Evolutionary conservation across 2,888 invertebrate species (phyloP), one percentile per base, ranked within the genome.

Genomic region (Eupeodes latifasciatus): DNA sequence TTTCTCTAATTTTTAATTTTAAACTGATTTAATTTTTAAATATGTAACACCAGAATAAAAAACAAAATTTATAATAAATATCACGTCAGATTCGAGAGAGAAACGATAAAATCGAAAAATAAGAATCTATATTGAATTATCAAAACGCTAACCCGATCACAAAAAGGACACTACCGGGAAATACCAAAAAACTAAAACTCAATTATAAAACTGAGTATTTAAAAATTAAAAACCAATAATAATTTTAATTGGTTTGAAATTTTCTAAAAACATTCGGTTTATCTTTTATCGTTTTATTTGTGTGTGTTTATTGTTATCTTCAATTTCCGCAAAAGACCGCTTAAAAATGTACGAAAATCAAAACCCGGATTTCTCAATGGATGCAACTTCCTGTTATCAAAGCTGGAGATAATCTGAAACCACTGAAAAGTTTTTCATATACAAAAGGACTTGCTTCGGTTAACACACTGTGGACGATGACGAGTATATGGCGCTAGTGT

Each of bases 351-450:
- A 49, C 62, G 74, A 69, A 77, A 67, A 51, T 53, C 34, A 69
- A 75, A 71, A 81, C 69, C 77, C 51, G 75, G 72, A 78, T 69
- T 47, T 80, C 69, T 64, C 72, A 62, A 49, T 49, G 71, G 75
- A 83, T 80, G 64, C 87, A 87, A 83, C 87, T 87, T 87, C 83
- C 87, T 87, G 83, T 87, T 83, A 87, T 87, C 87, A 87, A 76
- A 80, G 80, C 76, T 62, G 72, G 34, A 83, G 83, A 87, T 83
- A 87, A 80, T 87, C 87, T 87, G 83, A 87, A 83, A 72, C 83
- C 55, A 72, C 80, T 64, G 76, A 83, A 83, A 80, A 77, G 76
- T 76, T 72, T 76, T 19, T 72, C 79, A 80, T 71, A 67, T 71
- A 67, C 47, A 61, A 47, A 69, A 87, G 80, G 61, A 87, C 87